Evolutionary conservation across 2,888 invertebrate genomes (phyloP).

Genomic region (Agrotis ipsilon): DNA sequence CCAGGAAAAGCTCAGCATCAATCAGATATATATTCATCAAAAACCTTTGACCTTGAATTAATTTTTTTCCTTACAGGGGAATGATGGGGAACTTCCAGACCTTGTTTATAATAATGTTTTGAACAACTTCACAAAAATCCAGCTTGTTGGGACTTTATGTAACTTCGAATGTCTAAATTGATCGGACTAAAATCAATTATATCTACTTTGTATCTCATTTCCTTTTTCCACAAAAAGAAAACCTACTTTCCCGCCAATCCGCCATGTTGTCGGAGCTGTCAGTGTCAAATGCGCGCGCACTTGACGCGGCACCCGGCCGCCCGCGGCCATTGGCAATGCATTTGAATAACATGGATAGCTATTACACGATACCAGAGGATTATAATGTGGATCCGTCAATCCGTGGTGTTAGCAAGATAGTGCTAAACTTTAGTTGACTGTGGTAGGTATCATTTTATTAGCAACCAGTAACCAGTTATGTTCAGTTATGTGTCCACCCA

Average conservation of each 20-base stretch:
- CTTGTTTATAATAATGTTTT: too few species aligned
- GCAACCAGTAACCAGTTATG: neutral
- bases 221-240: constrained; percentile 29
- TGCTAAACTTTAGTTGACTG: constrained; percentile 36
- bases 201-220: neutral
- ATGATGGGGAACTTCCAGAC: too few species aligned
- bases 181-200: too few species aligned
- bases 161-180: too few species aligned
- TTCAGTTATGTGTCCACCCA: neutral
- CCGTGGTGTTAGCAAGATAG: constrained; percentile 24
- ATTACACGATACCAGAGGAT: constrained; percentile 47
- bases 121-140: too few species aligned
- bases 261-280: constrained; percentile 67
- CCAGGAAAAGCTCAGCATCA: too few species aligned
- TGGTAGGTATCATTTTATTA: constrained; percentile 34
- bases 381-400: constrained; percentile 62
- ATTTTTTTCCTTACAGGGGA: too few species aligned
- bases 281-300: constrained; percentile 67
- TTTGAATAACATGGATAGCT: constrained; percentile 78
- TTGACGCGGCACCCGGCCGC: constrained; percentile 65
- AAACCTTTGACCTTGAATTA: too few species aligned
- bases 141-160: too few species aligned
- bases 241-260: constrained; percentile 59
- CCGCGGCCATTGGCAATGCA: constrained; percentile 65
- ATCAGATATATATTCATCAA: too few species aligned